Evolutionary conservation across 1,140 invertebrate species (phyloP).

Genomic region (Magallana ariakensis): DNA sequence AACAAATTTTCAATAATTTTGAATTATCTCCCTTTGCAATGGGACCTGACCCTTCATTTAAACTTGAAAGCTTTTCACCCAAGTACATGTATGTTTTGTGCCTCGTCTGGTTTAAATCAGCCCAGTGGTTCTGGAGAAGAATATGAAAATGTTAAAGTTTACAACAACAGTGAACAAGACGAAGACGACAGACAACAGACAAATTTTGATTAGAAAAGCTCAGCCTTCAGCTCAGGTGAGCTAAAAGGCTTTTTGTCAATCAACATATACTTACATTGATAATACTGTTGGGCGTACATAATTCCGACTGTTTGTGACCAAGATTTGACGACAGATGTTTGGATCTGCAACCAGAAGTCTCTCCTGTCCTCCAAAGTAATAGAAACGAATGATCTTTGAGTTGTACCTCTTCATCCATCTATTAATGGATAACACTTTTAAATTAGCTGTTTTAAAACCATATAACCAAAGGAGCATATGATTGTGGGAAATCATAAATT

Average conservation of each 20-base stretch:
- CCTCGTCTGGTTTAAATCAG: no score
- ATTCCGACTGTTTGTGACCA: constrained; percentile 70
- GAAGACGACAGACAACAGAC: not conserved
- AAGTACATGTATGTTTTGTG: no score
- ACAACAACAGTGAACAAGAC: no score
- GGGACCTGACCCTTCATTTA: no score
- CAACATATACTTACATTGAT: constrained; percentile 10
- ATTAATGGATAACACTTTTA: not conserved
- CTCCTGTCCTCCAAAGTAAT: constrained; percentile 67
- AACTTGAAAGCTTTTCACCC: no score
- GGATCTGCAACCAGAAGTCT: constrained; percentile 69
- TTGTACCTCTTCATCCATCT: constrained; percentile 67
- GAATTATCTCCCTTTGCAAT: no score
- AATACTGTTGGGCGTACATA: constrained; percentile 50
- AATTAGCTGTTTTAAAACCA: not conserved
- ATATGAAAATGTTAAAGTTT: no score
- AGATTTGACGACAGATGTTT: constrained; percentile 64
- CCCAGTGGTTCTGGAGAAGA: no score
- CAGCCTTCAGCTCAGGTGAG: not conserved
- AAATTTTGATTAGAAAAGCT: not conserved
- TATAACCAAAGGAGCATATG: not conserved
- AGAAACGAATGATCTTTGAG: constrained; percentile 67
- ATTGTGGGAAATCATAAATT: not conserved
- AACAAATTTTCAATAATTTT: no score
- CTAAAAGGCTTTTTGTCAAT: not conserved